phyloP scores from a whole-genome alignment of 2,888 invertebrate species.

The Meganola albula region DNA sequence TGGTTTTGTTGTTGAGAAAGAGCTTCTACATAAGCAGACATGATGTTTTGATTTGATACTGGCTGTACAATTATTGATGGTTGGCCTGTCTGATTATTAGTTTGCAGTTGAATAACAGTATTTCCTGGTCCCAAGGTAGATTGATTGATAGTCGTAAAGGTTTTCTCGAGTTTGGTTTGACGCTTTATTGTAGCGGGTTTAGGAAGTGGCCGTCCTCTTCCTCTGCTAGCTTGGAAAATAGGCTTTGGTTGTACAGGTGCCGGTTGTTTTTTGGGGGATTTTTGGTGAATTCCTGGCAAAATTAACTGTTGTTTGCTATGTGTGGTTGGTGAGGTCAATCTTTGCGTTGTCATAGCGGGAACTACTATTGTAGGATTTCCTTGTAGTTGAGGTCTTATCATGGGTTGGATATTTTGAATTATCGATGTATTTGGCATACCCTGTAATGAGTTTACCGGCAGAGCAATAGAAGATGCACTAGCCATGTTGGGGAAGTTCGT shows the following conservation, averaged over 20 bases:
- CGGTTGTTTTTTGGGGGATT: slow-evolving; percentile 71
- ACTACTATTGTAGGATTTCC: slow-evolving; percentile 69
- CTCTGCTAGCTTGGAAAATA: slow-evolving; percentile 66
- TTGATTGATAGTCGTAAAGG: slow-evolving; percentile 67
- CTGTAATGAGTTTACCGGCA: slow-evolving; percentile 70
- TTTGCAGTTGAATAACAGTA: slow-evolving; percentile 78
- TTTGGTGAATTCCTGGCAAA: slow-evolving; percentile 58
- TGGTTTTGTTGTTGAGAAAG: slow-evolving; percentile 83
- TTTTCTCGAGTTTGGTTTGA: slow-evolving; percentile 70
- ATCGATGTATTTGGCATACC: slow-evolving; percentile 67
- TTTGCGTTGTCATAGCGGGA: slow-evolving; percentile 66
- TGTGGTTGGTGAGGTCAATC: slow-evolving; percentile 60
- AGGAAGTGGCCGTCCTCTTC: slow-evolving; percentile 65
- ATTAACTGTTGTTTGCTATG: slow-evolving; percentile 69
- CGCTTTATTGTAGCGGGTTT: slow-evolving; percentile 69
- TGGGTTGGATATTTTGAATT: slow-evolving; percentile 71
- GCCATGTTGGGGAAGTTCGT: slow-evolving; percentile 70
- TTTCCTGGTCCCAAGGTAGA: slow-evolving; percentile 63
- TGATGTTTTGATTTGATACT: slow-evolving; percentile 76
- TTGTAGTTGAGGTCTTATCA: slow-evolving; percentile 69
- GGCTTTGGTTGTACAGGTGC: slow-evolving; percentile 68
- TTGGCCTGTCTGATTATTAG: slow-evolving; percentile 73
- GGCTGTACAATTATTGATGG: slow-evolving; percentile 85
- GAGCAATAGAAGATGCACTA: slow-evolving; percentile 68
- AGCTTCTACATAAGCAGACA: slow-evolving; percentile 82